phyloP scores from a whole-genome alignment of 2,797 vertebrate genomes.

The Percopsis omiscomaycus region DNA sequence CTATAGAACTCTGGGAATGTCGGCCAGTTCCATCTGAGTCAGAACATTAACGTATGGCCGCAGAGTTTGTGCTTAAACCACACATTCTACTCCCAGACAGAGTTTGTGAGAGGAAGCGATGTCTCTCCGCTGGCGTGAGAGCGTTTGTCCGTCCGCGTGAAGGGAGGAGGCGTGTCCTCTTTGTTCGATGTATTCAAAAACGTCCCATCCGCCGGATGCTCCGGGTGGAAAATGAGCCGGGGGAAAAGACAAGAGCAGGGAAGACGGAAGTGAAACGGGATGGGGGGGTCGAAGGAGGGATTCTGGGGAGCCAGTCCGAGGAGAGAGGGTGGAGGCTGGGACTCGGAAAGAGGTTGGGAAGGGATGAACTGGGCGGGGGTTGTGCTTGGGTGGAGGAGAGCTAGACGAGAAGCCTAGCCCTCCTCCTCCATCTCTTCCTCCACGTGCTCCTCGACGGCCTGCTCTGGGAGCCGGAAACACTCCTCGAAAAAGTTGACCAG shows the following conservation, averaged over 20 bases:
- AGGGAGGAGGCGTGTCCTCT: not conserved
- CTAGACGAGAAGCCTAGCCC: conserved; percentile 75
- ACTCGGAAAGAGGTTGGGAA: conserved; percentile 39
- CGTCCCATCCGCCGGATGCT: no score
- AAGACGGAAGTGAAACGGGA: not conserved
- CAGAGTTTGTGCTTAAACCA: conserved; percentile 68
- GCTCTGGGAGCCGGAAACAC: conserved; percentile 91
- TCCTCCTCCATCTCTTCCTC: conserved; percentile 90
- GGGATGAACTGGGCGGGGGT: conserved; percentile 14
- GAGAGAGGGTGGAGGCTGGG: not conserved
- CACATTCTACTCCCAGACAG: conserved; percentile 40
- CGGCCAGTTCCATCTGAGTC: conserved; percentile 27
- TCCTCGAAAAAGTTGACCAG: conserved; percentile 92
- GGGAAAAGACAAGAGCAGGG: not conserved
- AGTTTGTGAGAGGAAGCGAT: not conserved
- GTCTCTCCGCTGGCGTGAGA: no score
- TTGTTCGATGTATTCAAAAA: conserved; percentile 1
- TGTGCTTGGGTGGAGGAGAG: conserved; percentile 12
- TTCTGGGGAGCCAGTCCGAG: no score
- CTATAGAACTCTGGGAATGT: conserved; percentile 34
- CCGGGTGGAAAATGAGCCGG: no score
- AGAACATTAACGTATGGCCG: conserved; percentile 47
- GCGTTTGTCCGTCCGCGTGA: not conserved
- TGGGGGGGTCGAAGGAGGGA: conserved; percentile 9
- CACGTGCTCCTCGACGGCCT: conserved; percentile 76